phyloP scores from a whole-genome alignment of 2,113 vertebrate species.

The Eonycteris spelaea region DNA sequence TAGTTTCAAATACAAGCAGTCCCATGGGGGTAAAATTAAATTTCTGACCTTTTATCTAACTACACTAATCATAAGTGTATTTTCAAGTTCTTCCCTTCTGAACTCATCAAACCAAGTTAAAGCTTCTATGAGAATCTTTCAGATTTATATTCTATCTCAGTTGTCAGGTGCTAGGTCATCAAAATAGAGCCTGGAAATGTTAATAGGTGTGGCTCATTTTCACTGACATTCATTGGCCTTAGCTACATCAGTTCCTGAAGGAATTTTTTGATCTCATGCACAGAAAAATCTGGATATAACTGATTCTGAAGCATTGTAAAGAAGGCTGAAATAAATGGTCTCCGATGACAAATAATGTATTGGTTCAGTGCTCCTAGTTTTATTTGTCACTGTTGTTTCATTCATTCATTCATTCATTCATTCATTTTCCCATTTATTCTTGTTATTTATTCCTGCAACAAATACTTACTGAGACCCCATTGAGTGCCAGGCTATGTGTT shows the following conservation, averaged over 20 bases:
- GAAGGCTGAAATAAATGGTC: not conserved
- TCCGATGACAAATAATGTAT: not conserved
- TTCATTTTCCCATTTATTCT: not conserved
- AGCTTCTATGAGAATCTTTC: not conserved
- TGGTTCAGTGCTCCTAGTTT: not conserved
- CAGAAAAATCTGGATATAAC: not conserved
- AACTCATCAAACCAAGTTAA: slow-evolving; percentile 9
- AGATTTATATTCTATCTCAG: slow-evolving; percentile 2
- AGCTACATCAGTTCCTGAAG: not conserved
- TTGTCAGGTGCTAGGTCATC: not conserved
- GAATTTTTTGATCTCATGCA: not conserved
- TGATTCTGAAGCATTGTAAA: not conserved
- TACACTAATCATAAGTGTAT: not conserved
- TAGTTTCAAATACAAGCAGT: not conserved
- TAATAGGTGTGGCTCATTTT: slow-evolving; percentile 27
- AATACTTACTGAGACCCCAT: not conserved
- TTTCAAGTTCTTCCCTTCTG: slow-evolving; percentile 1
- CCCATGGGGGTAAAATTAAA: not conserved
- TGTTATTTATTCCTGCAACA: not conserved
- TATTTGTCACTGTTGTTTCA: not conserved
- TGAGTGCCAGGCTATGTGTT: not conserved
- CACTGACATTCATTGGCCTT: not conserved
- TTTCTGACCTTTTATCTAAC: not conserved
- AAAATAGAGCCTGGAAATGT: slow-evolving; percentile 19
- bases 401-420: not conserved